Conservation (phyloP, 2,888 invertebrate species). For the Neelides folsomi region DNA sequence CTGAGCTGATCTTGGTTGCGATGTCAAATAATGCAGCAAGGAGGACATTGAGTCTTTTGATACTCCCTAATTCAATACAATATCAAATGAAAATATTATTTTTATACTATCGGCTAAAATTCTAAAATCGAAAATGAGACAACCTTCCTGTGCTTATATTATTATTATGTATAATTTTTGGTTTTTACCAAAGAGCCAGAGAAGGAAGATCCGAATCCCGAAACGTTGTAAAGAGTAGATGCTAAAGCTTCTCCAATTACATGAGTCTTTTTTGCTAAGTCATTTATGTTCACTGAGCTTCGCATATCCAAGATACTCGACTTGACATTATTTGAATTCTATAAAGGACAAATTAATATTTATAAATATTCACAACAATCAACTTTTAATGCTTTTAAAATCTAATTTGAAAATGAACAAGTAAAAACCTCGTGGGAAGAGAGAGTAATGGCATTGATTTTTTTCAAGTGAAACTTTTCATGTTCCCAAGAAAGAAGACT, state of each 20-base stretch:
- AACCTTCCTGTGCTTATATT: background rate
- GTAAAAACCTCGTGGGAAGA: slow-evolving; percentile 18
- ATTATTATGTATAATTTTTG: background rate
- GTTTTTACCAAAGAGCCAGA: slow-evolving; percentile 57
- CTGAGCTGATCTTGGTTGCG: slow-evolving; percentile 62
- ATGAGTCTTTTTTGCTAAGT: slow-evolving; percentile 54
- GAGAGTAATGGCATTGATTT: slow-evolving; percentile 37
- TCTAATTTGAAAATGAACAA: background rate
- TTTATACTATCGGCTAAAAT: background rate
- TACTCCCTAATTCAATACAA: slow-evolving; percentile 48
- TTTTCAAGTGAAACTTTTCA: slow-evolving; percentile 82
- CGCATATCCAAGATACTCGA: slow-evolving; percentile 47
- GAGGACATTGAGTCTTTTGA: slow-evolving; percentile 56
- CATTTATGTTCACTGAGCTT: slow-evolving; percentile 45
- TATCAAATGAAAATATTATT: background rate
- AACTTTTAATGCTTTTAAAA: background rate
- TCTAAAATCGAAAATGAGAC: background rate
- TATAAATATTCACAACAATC: background rate
- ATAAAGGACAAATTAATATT: background rate
- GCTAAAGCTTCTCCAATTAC: slow-evolving; percentile 71
- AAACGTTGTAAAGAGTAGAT: slow-evolving; percentile 61
- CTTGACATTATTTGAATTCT: slow-evolving; percentile 23
- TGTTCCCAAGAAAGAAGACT: slow-evolving; percentile 91
- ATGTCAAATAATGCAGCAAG: slow-evolving; percentile 60
- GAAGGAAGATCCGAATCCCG: slow-evolving; percentile 50